Percentiles rank a stretch among this genome's conserved stretches.
phyloP scores from a whole-genome alignment of 2,113 vertebrate genomes.

The Psophia crepitans region DNA sequence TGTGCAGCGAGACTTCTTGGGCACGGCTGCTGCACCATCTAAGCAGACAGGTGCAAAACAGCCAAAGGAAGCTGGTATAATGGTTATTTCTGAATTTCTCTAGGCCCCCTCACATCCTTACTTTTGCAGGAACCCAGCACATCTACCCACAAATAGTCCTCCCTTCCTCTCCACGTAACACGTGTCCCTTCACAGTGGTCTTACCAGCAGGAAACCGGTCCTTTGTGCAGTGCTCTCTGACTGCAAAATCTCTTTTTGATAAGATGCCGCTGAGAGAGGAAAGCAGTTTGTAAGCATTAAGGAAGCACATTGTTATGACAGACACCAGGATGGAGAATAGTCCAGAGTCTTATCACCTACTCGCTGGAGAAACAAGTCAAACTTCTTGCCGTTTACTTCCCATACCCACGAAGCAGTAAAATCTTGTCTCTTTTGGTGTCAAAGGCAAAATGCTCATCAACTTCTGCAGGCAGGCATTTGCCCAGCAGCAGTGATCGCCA shows the following conservation, averaged over 20 bases:
- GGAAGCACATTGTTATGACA: not conserved
- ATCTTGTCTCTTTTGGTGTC: not conserved
- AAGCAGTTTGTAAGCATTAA: not conserved
- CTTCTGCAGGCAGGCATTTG: not conserved
- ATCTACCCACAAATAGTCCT: not conserved
- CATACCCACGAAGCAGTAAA: not conserved
- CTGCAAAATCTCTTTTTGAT: not conserved
- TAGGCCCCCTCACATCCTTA: not conserved
- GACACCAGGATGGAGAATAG: not conserved
- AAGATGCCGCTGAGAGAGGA: not conserved
- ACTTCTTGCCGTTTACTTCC: not conserved
- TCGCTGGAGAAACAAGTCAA: not conserved
- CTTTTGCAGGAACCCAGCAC: not conserved
- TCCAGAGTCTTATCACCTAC: not conserved
- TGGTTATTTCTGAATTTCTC: not conserved
- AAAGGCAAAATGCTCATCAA: not conserved
- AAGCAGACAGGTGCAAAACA: not conserved
- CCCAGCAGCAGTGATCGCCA: not conserved
- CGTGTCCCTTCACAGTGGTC: accelerated
- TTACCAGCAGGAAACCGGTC: not conserved
- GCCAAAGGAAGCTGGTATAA: not conserved
- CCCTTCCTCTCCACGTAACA: not conserved
- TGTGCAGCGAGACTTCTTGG: not conserved
- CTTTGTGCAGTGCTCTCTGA: not conserved
- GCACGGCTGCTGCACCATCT: not conserved